phyloP scores from a whole-genome alignment of 2,797 vertebrate species.

The Malacoraja senta region DNA sequence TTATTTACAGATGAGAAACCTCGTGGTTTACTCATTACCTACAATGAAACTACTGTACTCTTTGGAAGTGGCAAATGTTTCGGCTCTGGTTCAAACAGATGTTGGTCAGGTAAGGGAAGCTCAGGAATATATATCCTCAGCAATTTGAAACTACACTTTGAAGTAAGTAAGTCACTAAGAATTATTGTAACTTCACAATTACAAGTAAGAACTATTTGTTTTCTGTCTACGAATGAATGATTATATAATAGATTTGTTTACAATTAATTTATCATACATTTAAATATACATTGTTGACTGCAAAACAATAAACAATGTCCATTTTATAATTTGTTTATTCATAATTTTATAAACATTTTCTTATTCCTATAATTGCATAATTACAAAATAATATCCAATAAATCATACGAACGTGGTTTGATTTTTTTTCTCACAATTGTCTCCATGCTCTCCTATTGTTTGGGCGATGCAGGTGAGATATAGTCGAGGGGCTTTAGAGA shows the following conservation, averaged over 20 bases:
- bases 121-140: neutral
- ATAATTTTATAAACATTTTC: neutral
- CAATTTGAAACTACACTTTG: neutral
- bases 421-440: too few relatives aligned
- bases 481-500: neutral
- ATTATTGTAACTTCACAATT: neutral
- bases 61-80: slow-evolving; percentile 72
- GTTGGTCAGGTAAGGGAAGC: slow-evolving; percentile 65
- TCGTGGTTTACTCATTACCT: slow-evolving; percentile 76
- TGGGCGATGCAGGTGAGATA: neutral
- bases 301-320: neutral
- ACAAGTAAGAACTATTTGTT: neutral
- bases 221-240: neutral
- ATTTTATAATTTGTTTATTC: neutral
- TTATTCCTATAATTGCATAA: neutral
- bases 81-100: slow-evolving; percentile 74
- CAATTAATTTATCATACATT: neutral
- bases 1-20: slow-evolving; percentile 62
- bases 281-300: neutral
- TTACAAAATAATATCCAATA: neutral
- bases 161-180: neutral
- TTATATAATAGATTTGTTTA: neutral
- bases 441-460: neutral
- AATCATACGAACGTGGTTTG: neutral
- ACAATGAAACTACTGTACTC: slow-evolving; percentile 77